Evolutionary conservation across 2,888 invertebrate species (phyloP).

Genomic region (Hypolimnas misippus): DNA sequence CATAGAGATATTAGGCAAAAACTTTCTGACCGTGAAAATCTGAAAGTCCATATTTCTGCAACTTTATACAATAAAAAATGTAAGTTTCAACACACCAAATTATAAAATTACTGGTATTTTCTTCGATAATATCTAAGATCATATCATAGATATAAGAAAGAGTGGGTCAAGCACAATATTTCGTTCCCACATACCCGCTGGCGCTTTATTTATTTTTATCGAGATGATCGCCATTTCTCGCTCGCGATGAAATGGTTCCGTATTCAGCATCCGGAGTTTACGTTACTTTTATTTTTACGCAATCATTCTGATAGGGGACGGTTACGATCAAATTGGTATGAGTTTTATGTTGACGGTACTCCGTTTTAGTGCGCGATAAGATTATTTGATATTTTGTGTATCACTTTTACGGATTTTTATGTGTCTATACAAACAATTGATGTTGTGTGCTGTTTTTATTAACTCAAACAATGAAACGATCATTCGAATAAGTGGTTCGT

Average conservation of each 20-base stretch:
- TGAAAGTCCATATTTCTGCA: no score
- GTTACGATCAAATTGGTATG: slow-evolving; percentile 42
- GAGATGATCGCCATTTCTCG: slow-evolving; percentile 11
- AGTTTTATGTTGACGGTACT: slow-evolving; percentile 40
- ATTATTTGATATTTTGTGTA: slow-evolving; percentile 36
- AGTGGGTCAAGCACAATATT: background rate
- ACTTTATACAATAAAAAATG: no score
- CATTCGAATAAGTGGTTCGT: background rate
- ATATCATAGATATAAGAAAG: background rate
- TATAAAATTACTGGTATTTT: no score
- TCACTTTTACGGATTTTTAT: slow-evolving; percentile 30
- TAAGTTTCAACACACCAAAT: no score
- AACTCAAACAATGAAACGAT: background rate
- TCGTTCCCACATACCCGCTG: background rate
- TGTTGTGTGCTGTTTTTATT: background rate
- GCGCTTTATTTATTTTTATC: background rate
- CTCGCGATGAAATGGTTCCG: slow-evolving; percentile 24
- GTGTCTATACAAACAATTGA: slow-evolving; percentile 2
- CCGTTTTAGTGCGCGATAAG: slow-evolving; percentile 42
- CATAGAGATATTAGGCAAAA: no score
- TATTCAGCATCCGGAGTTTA: slow-evolving; percentile 30
- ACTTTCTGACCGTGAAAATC: no score
- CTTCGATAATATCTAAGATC: background rate
- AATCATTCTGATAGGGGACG: slow-evolving; percentile 42
- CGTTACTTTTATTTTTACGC: slow-evolving; percentile 43